These are phyloP conservation scores for Eurois occulta DNA, from an alignment of 2,888 invertebrate species.

Conservation along the genomic window DNA sequence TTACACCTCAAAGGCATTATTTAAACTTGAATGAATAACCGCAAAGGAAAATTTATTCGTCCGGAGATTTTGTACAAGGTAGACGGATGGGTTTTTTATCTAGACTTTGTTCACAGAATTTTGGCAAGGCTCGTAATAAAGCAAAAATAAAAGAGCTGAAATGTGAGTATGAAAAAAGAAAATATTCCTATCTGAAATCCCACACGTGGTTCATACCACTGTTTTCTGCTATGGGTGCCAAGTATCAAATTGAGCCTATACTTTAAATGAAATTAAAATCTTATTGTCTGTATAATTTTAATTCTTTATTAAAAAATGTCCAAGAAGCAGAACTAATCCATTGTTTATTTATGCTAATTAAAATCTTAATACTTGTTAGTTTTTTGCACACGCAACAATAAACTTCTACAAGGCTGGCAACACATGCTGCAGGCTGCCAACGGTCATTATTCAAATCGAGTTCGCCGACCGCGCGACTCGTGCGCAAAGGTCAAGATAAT, in stretches of 20 bases:
- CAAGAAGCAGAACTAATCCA: slow-evolving; percentile 18
- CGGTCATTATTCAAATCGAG: slow-evolving; percentile 70
- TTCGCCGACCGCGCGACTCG: slow-evolving; percentile 72
- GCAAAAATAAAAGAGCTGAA: background rate
- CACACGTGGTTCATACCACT: background rate
- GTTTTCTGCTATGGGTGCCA: background rate
- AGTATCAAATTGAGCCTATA: background rate
- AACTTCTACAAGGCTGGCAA: slow-evolving; percentile 36
- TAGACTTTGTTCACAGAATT: slow-evolving; percentile 1
- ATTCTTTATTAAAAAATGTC: slow-evolving; percentile 4
- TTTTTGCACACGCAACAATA: slow-evolving; percentile 28
- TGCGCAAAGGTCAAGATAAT: slow-evolving; percentile 78
- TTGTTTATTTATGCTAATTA: background rate
- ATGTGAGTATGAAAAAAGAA: background rate
- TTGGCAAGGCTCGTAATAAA: background rate
- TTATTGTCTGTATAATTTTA: background rate
- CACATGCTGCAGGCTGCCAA: slow-evolving; percentile 56
- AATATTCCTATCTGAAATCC: background rate
- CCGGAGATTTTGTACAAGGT: slow-evolving; percentile 29
- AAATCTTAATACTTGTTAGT: slow-evolving; percentile 6
- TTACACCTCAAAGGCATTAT: slow-evolving; percentile 54
- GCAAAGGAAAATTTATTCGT: slow-evolving; percentile 45
- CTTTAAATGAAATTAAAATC: background rate
- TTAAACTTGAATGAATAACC: slow-evolving; percentile 55
- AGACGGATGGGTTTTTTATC: slow-evolving; percentile 9